Evolutionary conservation across 1,140 invertebrate species (phyloP), one percentile per base, ranked within the genome.

Genomic region (Rhyzopertha dominica): DNA sequence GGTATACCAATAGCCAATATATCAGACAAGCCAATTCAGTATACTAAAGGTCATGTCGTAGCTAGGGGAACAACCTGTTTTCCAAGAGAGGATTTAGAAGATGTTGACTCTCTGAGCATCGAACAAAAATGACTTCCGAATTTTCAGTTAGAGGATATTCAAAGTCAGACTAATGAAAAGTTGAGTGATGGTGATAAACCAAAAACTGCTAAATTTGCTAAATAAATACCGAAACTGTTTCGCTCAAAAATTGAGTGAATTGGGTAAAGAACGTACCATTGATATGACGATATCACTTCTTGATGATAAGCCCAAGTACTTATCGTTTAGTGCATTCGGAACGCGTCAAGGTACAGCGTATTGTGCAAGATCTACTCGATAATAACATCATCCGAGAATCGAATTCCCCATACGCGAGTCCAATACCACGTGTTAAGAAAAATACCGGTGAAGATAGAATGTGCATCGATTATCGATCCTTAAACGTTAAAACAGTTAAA

Each of bases 281-380:
- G n/a, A n/a, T 4, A 37, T 38, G 5, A 24, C 10, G 10, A 49
- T 46, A 46, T 31, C 39, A 17, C 20, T 40, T 8, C 38, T 14
- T 23, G 28, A 20, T 26, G 17, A 42, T 13, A 47, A 24, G n/a
- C 37, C 35, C 12, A 25, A 16, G 29, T 9, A 43, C 49, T 13
- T 47, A 51, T 12, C 43, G 49, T 9, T 13, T 51, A 25, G 8
- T 44, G 2, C 29, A 26, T 3, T 47, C 26, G 18, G 45, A 47
- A 26, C 13, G 45, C 9, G 38, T 42, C 29, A 41, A 46, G 16
- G 18, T n/a, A n/a, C n/a, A n/a, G 13, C 64, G 65, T 34, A 51
- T 67, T 0, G 73, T 78, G 46, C 76, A 68, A 45, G 47, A 71
- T 5, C 24, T 31, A 13, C 32, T 76, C 1, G 76, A 77, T 48